These are phyloP conservation scores for Notothenia rossii DNA, from an alignment of 2,113 vertebrate genomes.

Conservation along the genomic window DNA sequence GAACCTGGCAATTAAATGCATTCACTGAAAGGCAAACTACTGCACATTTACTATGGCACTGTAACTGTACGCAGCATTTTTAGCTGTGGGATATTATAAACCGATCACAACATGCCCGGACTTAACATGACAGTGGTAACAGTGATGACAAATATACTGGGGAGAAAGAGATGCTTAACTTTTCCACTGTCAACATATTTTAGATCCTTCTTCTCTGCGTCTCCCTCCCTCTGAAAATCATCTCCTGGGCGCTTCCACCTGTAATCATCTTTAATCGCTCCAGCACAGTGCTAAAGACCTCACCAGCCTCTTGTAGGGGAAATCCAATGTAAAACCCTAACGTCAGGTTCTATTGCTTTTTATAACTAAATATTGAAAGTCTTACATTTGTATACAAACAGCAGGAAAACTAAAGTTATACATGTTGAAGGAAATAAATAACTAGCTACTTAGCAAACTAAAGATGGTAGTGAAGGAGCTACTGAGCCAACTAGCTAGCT, in stretches of 20 bases:
- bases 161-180: constrained; percentile 55
- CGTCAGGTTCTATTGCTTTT: neutral
- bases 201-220: neutral
- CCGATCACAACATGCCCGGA: constrained; percentile 55
- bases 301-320: neutral
- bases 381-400: no score
- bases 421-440: no score
- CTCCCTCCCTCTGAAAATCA: constrained; percentile 21
- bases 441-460: neutral
- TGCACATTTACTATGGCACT: constrained; percentile 15
- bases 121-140: constrained; percentile 31
- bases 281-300: constrained; percentile 5
- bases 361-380: neutral
- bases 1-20: constrained; percentile 59
- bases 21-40: constrained; percentile 27
- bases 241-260: constrained; percentile 18
- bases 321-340: constrained; percentile 14
- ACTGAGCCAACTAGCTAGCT: neutral
- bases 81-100: constrained; percentile 43
- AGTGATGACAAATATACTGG: constrained; percentile 52
- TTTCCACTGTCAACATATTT: constrained; percentile 58
- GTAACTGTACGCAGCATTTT: constrained; percentile 10
- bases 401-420: no score
- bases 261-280: constrained; percentile 36
- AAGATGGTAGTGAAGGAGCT: neutral